Evolutionary conservation across 2,888 invertebrate species (phyloP), one percentile per base, ranked within the genome.

Genomic region (Pocota personata): DNA sequence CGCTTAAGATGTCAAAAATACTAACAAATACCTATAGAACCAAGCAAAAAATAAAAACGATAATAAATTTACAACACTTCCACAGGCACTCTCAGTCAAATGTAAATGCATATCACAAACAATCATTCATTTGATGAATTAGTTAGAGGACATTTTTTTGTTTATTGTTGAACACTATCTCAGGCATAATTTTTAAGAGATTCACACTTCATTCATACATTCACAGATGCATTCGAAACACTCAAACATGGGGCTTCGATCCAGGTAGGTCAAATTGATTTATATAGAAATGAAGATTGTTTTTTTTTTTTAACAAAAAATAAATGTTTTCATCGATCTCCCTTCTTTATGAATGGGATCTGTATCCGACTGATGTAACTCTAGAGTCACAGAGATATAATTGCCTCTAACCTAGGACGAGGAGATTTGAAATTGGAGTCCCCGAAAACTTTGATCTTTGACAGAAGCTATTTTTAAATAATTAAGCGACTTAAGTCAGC

Each of bases 111-210:
- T 69, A 79, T 84, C 83, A 84, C 83, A 40, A 52, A 48, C 67
- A 67, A 60, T 76, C 69, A 75, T 79, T 66, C 75, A 69, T 84
- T 79, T 69, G 35, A 84, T 84, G 83, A 78, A 69, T 48, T 24
- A 24, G 24, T 24, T 55, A 37, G 62, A 32, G 30, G 30, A 62
- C 16, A 52, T 71, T 58, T 69, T 37, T 35, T 75, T 46, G 10
- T 14, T 35, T 37, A 40, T 58, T 78, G 21, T 40, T 62, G 12
- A 55, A 21, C 73, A 52, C 48, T 77, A 82, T 60, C 57, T 52
- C 83, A 78, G 62, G 46, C 67, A 73, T 58, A 48, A 62, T 30
- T 8, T n/a, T 14, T 52, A 16, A 35, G 35, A 77, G 35, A 84
- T 64, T 37, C 80, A 73, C 69, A 67, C 82, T 3, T 50, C 60